phyloP scores from a whole-genome alignment of 1,140 invertebrate species.

The Atta cephalotes region DNA sequence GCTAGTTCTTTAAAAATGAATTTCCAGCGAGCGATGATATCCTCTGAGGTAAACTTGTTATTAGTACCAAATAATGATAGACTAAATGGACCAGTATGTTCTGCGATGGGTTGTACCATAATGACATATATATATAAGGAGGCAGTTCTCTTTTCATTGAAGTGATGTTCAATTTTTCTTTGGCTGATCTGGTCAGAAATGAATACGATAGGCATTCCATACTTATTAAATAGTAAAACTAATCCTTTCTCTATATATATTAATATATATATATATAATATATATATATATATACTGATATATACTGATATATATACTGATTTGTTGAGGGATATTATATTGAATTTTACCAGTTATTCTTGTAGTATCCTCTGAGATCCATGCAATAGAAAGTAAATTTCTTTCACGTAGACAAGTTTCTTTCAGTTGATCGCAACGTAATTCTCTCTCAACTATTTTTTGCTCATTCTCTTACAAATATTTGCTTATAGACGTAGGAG shows the following conservation, averaged over 20 bases:
- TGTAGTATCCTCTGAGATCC: neutral
- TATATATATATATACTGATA: too few species aligned
- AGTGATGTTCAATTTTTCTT: neutral
- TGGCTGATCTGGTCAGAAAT: neutral
- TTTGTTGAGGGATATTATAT: neutral
- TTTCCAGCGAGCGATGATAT: neutral
- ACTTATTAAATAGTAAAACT: neutral
- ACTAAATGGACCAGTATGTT: neutral
- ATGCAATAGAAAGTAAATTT: neutral
- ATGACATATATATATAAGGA: neutral
- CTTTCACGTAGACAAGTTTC: neutral
- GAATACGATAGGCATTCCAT: neutral
- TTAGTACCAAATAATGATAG: neutral
- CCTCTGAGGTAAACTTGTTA: neutral
- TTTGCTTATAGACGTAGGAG: neutral
- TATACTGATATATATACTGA: neutral
- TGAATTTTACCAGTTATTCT: conserved; percentile 3
- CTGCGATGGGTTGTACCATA: neutral
- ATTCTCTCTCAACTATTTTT: neutral
- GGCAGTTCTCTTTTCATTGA: neutral
- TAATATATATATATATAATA: too few species aligned
- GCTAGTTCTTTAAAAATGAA: neutral
- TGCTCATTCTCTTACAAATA: neutral
- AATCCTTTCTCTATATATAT: neutral
- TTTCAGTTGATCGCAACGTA: neutral